These are phyloP conservation scores for Epizoanthus illoricatus DNA, from an alignment of 92 coral and sea anemone species.

Conservation along the genomic window DNA sequence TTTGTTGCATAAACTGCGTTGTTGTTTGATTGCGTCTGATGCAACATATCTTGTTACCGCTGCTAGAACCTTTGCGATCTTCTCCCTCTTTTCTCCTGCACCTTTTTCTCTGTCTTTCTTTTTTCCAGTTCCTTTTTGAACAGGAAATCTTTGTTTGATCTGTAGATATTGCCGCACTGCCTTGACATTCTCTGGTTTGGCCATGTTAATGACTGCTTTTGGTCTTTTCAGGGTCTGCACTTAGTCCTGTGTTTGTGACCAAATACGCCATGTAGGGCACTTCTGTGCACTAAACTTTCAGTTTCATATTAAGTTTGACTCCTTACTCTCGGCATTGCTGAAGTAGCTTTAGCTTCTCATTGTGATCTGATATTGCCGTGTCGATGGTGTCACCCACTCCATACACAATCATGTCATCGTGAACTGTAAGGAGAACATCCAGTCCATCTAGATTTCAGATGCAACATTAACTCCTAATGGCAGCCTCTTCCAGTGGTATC, in stretches of 20 bases:
- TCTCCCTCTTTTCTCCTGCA: too few species aligned
- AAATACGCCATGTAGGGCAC: constrained; percentile 28
- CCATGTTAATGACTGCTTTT: constrained; percentile 26
- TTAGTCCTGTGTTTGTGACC: constrained; percentile 27
- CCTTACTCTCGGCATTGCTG: constrained; percentile 24
- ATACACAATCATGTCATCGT: constrained; percentile 34
- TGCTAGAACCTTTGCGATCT: too few species aligned
- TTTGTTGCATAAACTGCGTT: too few species aligned
- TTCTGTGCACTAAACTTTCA: constrained; percentile 4
- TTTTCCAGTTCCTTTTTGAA: too few species aligned
- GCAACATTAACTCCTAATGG: constrained; percentile 33
- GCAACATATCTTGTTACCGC: too few species aligned
- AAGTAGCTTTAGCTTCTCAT: background rate
- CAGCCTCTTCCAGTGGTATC: constrained; percentile 38
- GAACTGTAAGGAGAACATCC: constrained; percentile 15
- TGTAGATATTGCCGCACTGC: background rate
- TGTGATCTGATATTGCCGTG: constrained; percentile 23
- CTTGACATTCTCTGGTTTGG: constrained; percentile 26
- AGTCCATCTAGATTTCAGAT: constrained; percentile 26
- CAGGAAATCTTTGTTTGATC: too few species aligned
- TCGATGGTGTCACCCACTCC: background rate
- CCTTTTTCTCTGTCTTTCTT: too few species aligned
- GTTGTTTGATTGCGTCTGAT: too few species aligned
- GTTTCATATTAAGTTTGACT: constrained; percentile 17
- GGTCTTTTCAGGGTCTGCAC: constrained; percentile 20